Evolutionary conservation across 1,140 invertebrate species (phyloP).

Genomic region (Batillaria attramentaria): DNA sequence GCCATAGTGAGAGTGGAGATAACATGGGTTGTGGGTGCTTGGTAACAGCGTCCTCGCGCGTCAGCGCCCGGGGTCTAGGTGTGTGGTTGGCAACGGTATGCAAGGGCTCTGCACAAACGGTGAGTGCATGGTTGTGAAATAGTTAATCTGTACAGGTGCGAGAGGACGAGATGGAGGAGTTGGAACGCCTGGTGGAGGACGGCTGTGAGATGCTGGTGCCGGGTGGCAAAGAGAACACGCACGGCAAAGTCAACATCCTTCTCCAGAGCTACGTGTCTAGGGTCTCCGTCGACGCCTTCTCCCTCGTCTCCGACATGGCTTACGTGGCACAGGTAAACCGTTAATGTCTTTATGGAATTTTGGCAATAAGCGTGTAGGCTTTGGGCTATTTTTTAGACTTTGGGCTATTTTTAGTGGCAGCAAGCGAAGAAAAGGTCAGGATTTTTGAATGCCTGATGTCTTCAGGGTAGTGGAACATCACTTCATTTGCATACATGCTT

Average conservation of each 20-base stretch:
- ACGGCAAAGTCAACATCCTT: constrained; percentile 97
- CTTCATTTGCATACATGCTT: no score
- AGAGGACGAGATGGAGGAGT: constrained; percentile 94
- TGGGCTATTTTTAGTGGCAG: not conserved
- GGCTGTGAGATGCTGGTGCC: constrained; percentile 84
- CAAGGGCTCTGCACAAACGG: no score
- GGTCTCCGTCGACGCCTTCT: constrained; percentile 86
- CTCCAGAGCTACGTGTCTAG: constrained; percentile 93
- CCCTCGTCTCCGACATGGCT: constrained; percentile 91
- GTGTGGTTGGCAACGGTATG: no score
- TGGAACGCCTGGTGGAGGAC: constrained; percentile 82
- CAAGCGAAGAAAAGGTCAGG: no score
- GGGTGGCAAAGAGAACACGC: constrained; percentile 86
- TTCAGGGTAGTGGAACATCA: no score
- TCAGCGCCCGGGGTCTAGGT: no score
- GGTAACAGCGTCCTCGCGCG: no score
- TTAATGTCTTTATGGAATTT: not conserved
- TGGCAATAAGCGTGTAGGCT: not conserved
- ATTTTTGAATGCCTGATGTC: no score
- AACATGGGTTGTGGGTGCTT: no score
- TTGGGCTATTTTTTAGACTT: not conserved
- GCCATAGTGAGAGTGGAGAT: no score
- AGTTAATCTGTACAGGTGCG: no score
- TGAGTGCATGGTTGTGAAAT: no score
- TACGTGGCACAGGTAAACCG: constrained; percentile 88